These are phyloP conservation scores for Micromys minutus DNA, from an alignment of 2,113 vertebrate genomes.

Conservation along the genomic window DNA sequence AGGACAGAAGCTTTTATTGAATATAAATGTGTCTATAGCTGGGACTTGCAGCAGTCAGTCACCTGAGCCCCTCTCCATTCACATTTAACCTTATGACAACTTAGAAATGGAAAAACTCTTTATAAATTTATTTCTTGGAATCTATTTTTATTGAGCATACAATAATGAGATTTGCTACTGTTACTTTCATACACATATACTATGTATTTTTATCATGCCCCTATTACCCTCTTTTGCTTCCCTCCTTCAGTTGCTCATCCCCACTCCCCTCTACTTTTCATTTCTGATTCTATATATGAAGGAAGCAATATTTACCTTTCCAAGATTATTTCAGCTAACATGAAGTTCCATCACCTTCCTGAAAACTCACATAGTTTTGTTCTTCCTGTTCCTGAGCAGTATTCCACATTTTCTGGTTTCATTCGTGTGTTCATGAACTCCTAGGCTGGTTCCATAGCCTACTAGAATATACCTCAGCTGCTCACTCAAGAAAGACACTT, in stretches of 20 bases:
- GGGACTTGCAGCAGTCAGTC: background rate
- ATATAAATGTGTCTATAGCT: background rate
- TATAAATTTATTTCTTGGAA: background rate
- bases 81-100: background rate
- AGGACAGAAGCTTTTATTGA: conserved; percentile 35
- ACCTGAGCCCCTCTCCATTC: background rate
- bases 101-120: background rate
- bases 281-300: background rate
- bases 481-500: background rate
- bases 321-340: background rate
- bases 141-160: background rate
- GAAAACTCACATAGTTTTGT: background rate
- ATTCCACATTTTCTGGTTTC: background rate
- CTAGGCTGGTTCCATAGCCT: background rate
- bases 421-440: background rate
- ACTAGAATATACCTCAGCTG: background rate
- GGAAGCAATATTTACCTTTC: background rate
- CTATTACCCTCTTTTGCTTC: background rate
- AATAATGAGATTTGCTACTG: background rate
- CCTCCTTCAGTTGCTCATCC: background rate
- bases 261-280: background rate
- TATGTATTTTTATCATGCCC: background rate
- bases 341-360: background rate
- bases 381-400: background rate
- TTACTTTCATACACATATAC: background rate